Conservation (phyloP, 2,888 invertebrate species). For the Byasa hedistus region DNA sequence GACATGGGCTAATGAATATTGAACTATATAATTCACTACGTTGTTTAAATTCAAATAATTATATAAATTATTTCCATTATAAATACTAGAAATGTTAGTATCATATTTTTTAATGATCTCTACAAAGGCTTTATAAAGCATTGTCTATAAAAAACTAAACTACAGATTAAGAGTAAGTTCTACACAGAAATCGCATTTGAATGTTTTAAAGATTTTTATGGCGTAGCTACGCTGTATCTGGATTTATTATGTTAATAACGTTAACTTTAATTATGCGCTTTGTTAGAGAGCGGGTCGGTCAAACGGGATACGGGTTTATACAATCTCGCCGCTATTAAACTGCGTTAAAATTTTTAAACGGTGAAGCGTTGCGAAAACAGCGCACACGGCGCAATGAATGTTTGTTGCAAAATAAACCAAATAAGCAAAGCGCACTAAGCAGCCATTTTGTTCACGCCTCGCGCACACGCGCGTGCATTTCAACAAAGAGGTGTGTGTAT, state of each 20-base stretch:
- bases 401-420: constrained; percentile 41
- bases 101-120: too few relatives aligned
- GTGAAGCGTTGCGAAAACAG: constrained; percentile 34
- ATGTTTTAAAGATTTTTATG: too few relatives aligned
- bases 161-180: too few relatives aligned
- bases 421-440: constrained; percentile 41
- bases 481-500: constrained; percentile 32
- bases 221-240: too few relatives aligned
- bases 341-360: constrained; percentile 34
- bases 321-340: constrained; percentile 31
- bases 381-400: constrained; percentile 36
- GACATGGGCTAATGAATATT: background rate
- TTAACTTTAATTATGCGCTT: background rate
- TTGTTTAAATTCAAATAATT: too few relatives aligned
- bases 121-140: too few relatives aligned
- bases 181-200: too few relatives aligned
- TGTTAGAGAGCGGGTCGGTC: constrained; percentile 8
- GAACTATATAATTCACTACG: background rate
- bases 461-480: constrained; percentile 33
- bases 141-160: too few relatives aligned
- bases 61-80: constrained; percentile 3
- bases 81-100: too few relatives aligned
- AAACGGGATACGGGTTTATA: constrained; percentile 4
- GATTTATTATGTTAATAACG: too few relatives aligned
- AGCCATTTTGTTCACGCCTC: constrained; percentile 40